Evolutionary conservation across 2,113 vertebrate species (phyloP), one percentile per base, ranked within the genome.

Genomic region (Cyphomyrus discorhynchus): DNA sequence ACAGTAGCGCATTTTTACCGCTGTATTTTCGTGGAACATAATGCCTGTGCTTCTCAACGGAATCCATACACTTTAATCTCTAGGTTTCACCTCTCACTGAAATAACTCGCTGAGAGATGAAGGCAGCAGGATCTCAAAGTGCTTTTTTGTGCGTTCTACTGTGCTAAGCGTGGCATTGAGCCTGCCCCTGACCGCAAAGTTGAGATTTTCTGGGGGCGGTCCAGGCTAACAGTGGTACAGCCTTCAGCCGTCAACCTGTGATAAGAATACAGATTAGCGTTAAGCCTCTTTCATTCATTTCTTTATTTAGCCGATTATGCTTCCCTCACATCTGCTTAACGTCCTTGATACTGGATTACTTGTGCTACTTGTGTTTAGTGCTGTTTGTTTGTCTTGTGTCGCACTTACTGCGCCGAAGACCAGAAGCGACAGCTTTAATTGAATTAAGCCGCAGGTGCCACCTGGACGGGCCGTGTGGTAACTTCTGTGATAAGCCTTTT

Each of bases 251-350:
- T 42, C 74, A 80, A 42, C 74, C 74, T 80, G 74, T 42, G 74
- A 80, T 80, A 80, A 35, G 74, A 80, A 80, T 80, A 80, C 35
- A 80, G 74, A 80, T 80, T 80, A 80, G 74, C 6, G 35, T 80
- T 80, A 80, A 80, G 74, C 74, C 11, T 35, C 74, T 80, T 35
- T 80, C 74, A 35, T 15, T 70, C 62, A 70, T 70, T 70, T 70
- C 62, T 70, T 70, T 70, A 70, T 70, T 70, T 70, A 70, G 62
- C 62, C 62, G 62, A 70, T 70, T 70, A 70, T 70, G 62, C 62
- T 70, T 70, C 62, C 62, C 62, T 70, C 15, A 80, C 31, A 80
- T 35, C 74, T 39, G 31, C 74, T 39, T 80, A 80, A 80, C 35
- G 35, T 80, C 35, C 35, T 19, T 80, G 74, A 42, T 80, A 80